These are phyloP conservation scores for Brenthis daphne DNA, from an alignment of 2,888 invertebrate species.

Conservation along the genomic window DNA sequence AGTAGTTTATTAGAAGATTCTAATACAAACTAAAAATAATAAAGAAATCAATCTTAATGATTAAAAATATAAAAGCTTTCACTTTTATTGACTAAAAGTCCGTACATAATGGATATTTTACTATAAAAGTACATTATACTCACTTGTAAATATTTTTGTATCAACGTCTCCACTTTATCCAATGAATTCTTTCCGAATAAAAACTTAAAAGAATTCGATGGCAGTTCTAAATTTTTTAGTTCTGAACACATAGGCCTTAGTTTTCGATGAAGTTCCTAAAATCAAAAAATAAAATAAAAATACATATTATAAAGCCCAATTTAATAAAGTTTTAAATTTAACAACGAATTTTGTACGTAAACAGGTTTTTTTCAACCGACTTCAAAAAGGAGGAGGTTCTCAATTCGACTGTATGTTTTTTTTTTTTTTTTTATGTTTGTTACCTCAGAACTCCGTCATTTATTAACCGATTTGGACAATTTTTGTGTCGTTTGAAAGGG, in stretches of 20 bases:
- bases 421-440: no score
- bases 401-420: no score
- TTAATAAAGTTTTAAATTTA: no score
- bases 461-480: no score
- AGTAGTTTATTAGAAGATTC: no score
- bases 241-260: conserved; percentile 91
- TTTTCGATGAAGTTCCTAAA: conserved; percentile 91
- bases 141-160: conserved; percentile 94
- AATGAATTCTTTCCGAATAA: conserved; percentile 91
- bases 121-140: conserved; percentile 50
- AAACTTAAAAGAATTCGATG: conserved; percentile 90
- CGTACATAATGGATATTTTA: no score
- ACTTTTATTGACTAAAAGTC: neutral
- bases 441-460: no score
- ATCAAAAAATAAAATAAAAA: conserved; percentile 51
- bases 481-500: no score
- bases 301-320: neutral
- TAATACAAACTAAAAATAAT: conserved; percentile 87
- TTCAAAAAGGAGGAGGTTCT: no score
- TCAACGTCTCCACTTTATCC: conserved; percentile 90
- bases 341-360: no score
- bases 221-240: conserved; percentile 91
- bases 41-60: conserved; percentile 1
- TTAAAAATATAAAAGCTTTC: neutral
- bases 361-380: no score